Evolutionary conservation across 2,113 vertebrate genomes (phyloP), one percentile per base, ranked within the genome.

Genomic region (Dendropsophus ebraccatus): DNA sequence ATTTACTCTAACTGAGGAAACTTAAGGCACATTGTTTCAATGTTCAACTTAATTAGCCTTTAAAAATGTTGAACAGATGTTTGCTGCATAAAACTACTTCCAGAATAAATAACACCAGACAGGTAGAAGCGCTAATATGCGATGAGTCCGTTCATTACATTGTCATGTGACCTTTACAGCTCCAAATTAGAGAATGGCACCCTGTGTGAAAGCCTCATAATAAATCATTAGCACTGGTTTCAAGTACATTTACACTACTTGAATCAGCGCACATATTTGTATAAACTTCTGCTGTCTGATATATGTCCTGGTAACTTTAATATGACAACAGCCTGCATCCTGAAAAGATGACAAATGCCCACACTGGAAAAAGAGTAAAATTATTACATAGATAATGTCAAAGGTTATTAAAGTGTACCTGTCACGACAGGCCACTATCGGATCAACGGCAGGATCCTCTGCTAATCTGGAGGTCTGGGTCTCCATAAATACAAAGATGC

Each of bases 21-120:
- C 80, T 45, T 74, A 13, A 45, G 3, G 5, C 30, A 83, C 58
- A 49, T 85, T 65, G 76, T 87, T n/a, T 16, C 45, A 74, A 79
- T 54, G 81, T 78, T 79, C 62, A 88, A 87, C 23, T 0, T 32
- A 60, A 25, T 82, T 89, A 85, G 35, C 75, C 25, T 62, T 41
- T 23, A 80, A 74, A 62, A 89, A 86, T 35, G 78, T 45, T 8
- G 77, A 70, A 45, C 79, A 87, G 87, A 84, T 9, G 0, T 32
- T 87, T 84, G 16, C 32, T 41, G 89, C 79, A 8, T 0, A 1
- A 65, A 81, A 65, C 41, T 0, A 76, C 86, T 85, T 25, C 81
- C 5, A 85, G 54, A 87, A 81, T 28, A 89, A 88, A 1, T 79
- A 87, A 74, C 17, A 75, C 54, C 50, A 79, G 84, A 85, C 84